Evolutionary conservation across 2,113 vertebrate species (phyloP).

Genomic region (Rhodinocichla rosea): DNA sequence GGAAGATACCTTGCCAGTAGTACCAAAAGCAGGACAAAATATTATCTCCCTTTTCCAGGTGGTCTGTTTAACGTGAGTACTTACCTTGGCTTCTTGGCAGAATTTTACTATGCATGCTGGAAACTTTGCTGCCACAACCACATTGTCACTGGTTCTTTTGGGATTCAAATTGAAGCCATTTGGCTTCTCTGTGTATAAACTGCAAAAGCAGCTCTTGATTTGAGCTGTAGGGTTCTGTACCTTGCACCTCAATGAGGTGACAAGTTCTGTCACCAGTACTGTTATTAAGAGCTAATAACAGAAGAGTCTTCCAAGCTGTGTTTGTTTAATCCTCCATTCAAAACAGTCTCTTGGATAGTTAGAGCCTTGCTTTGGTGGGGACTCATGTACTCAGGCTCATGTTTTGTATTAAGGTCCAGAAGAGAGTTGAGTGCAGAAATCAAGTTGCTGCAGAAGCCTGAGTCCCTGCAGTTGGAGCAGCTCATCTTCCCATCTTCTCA

Average conservation of each 20-base stretch:
- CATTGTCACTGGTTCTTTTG: neutral
- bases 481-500: neutral
- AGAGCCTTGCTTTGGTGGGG: neutral
- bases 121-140: neutral
- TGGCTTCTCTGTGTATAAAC: neutral
- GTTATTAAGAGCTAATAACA: neutral
- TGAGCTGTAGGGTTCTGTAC: neutral
- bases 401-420: neutral
- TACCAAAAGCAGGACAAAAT: neutral
- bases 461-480: neutral
- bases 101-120: neutral
- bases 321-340: neutral
- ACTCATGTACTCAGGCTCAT: neutral
- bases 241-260: neutral
- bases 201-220: neutral
- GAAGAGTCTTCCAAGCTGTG: neutral
- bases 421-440: neutral
- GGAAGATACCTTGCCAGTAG: neutral
- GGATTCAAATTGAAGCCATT: neutral
- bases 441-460: neutral
- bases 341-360: neutral
- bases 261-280: neutral
- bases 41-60: neutral
- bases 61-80: accelerated
- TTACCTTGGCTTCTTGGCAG: neutral